Evolutionary conservation across 2,113 vertebrate species (phyloP).

Genomic region (Suncus etruscus): DNA sequence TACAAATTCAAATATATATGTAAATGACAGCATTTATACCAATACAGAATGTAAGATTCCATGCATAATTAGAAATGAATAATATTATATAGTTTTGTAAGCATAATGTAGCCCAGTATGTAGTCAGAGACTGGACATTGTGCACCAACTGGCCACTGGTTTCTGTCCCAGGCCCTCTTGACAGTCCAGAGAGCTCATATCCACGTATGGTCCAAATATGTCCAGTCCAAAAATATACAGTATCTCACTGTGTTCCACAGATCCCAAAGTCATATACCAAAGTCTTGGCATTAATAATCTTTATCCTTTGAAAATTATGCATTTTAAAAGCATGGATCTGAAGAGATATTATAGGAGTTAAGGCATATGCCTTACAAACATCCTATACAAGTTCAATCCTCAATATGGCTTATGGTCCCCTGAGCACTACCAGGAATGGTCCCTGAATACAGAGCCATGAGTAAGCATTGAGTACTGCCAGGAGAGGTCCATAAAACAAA

Average conservation of each 20-base stretch:
- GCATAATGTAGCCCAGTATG: conserved; percentile 14
- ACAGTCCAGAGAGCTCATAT: conserved; percentile 6
- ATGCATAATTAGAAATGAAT: not conserved
- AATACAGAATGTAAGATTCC: not conserved
- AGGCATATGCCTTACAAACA: too few relatives aligned
- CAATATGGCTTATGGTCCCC: too few relatives aligned
- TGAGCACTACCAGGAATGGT: too few relatives aligned
- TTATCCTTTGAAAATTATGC: not conserved
- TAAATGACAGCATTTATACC: not conserved
- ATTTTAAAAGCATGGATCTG: not conserved
- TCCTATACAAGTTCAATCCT: too few relatives aligned
- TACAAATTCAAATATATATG: not conserved
- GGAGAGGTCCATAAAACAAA: too few relatives aligned
- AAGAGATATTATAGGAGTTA: too few relatives aligned
- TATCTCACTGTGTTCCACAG: conserved; percentile 3
- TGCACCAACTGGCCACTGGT: not conserved
- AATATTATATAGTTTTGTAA: not conserved
- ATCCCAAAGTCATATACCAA: not conserved
- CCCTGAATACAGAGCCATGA: too few relatives aligned
- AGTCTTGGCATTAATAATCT: not conserved
- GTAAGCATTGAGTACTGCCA: too few relatives aligned
- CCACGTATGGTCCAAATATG: conserved; percentile 30
- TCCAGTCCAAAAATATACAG: conserved; percentile 13
- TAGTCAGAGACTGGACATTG: not conserved
- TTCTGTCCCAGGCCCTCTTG: conserved; percentile 18